Base-by-base conservation (phyloP, 2,888 invertebrate genomes). In the Drosophila kambysellisi region DNA sequence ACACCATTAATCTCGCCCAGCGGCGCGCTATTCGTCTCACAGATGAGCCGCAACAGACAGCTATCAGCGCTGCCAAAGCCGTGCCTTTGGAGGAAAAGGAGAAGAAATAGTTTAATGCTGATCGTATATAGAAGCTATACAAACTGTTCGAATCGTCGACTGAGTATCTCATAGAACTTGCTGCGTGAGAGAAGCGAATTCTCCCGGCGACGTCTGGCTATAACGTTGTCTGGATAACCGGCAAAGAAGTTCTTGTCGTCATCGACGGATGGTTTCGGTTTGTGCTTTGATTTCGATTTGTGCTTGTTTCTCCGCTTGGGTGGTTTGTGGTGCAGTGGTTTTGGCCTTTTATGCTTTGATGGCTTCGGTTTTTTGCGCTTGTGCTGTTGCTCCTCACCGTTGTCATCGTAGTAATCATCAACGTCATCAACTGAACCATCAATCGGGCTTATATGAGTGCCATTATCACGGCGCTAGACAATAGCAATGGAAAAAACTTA, bases 11-110 rank as follows among this genome's bases (percentile, higher is more conserved):
- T 62, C 4, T 90, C 83, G 8, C 82, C 91, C 62, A 93, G 58
- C 33, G 79, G 70, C 0, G 89, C 90, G 15, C 79, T 93, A 61
- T 95, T 94, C 52, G 94, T 94, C 89, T 96, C 96, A 84, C 96
- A 96, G 80, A 96, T 96, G 54, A 95, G 94, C 82, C 95, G 94
- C 66, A 95, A 93, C 72, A 96, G 92, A 84, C 96, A 96, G 39
- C 93, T 89, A 69, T 94, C 94, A 1, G 95, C 95, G 0, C 35
- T 37, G 7, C 82, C 84, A 20, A 83, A 70, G 9, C 76, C 80
- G 9, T 87, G 81, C 17, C 92, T 92, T 35, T 37, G 29, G 37
- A 59, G 20, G 17, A 25, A 25, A 0, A 20, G 25, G 33, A 57
- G 12, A 17, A 43, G 9, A 33, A 20, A 9, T 4, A 5, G 4